phyloP scores from a whole-genome alignment of 2,797 vertebrate species.

The Lacerta viridis region DNA sequence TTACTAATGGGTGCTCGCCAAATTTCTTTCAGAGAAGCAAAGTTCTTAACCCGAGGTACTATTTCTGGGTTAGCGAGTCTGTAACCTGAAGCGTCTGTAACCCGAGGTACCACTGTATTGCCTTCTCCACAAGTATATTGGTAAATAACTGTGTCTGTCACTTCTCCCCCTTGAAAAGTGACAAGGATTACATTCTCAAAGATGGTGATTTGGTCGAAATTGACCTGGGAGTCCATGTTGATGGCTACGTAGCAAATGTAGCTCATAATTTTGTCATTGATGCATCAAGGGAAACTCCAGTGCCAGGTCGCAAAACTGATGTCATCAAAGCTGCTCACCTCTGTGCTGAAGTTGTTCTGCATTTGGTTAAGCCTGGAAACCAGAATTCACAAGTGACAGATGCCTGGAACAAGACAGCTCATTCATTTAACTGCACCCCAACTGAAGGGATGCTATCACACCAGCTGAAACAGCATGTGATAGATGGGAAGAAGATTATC shows the following conservation, averaged over 20 bases:
- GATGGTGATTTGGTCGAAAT: constrained; percentile 89
- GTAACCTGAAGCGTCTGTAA: no score
- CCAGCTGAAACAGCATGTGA: constrained; percentile 96
- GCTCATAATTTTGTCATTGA: constrained; percentile 94
- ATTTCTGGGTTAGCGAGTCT: no score
- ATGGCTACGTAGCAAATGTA: constrained; percentile 96
- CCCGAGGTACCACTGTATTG: constrained; percentile 74
- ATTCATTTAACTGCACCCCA: constrained; percentile 95
- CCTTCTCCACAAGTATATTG: constrained; percentile 96
- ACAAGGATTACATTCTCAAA: constrained; percentile 92
- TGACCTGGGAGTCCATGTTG: constrained; percentile 95
- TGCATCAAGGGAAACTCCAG: constrained; percentile 90
- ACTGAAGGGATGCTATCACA: constrained; percentile 98
- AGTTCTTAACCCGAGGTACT: no score
- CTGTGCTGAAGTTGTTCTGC: constrained; percentile 95
- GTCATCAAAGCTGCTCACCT: constrained; percentile 95
- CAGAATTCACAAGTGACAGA: constrained; percentile 98
- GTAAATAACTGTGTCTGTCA: constrained; percentile 98
- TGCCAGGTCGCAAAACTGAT: constrained; percentile 93
- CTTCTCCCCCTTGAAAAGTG: constrained; percentile 96
- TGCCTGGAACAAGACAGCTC: constrained; percentile 97
- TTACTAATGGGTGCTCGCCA: no score
- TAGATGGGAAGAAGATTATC: constrained; percentile 98
- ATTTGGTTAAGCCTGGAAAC: constrained; percentile 96
- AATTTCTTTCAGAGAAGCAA: no score